Percentiles rank a stretch among this genome's conserved stretches.
Evolutionary conservation across 2,113 vertebrate species (phyloP).

Genomic region (Myiozetetes cayanensis): DNA sequence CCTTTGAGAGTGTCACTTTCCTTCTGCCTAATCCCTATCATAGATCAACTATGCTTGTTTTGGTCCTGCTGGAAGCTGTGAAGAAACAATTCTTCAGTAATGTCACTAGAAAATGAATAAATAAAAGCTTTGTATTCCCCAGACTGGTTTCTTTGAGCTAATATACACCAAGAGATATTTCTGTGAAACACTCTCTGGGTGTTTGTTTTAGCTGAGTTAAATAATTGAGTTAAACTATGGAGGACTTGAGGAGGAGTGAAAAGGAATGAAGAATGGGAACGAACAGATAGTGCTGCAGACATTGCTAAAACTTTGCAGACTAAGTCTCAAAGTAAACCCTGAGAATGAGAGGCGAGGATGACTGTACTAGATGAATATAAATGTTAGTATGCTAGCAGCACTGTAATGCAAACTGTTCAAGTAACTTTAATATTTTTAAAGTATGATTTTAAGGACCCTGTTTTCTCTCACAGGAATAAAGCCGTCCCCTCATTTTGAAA

Average conservation of each 20-base stretch:
- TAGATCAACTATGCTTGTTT: constrained; percentile 7
- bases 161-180: background rate
- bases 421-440: constrained; percentile 8
- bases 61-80: background rate
- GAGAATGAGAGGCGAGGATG: background rate
- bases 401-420: constrained; percentile 26
- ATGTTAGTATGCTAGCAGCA: background rate
- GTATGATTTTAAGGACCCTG: constrained; percentile 10
- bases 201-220: constrained; percentile 23
- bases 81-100: constrained; percentile 12
- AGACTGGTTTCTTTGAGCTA: background rate
- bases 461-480: constrained; percentile 28
- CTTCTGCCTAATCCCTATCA: background rate
- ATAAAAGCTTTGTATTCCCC: background rate
- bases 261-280: background rate
- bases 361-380: background rate
- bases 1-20: background rate
- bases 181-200: background rate
- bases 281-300: background rate
- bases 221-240: constrained; percentile 7
- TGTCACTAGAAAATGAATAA: constrained; percentile 17
- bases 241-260: background rate
- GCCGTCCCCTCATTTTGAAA: background rate
- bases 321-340: constrained; percentile 21
- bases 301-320: constrained; percentile 16